These are phyloP conservation scores for Labroides dimidiatus DNA, from an alignment of 2,797 vertebrate genomes.

Conservation along the genomic window DNA sequence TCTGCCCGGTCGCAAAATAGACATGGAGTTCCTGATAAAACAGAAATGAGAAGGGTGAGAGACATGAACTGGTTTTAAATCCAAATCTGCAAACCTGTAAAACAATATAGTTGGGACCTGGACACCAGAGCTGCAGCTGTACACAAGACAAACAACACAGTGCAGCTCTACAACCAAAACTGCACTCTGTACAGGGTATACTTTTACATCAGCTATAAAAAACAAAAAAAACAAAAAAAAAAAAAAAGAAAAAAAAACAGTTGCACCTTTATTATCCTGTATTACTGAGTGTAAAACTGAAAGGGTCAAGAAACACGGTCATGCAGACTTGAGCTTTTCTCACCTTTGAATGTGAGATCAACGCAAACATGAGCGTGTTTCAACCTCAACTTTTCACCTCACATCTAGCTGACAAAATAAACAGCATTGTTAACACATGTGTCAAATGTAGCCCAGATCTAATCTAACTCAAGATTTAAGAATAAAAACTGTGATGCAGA, in stretches of 20 bases:
- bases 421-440: neutral
- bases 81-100: neutral
- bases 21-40: slow-evolving; percentile 92
- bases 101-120: neutral
- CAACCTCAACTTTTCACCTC: too few species aligned
- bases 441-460: neutral
- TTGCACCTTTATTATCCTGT: neutral
- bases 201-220: too few species aligned
- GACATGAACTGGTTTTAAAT: neutral
- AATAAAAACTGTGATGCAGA: neutral
- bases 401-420: neutral
- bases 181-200: too few species aligned
- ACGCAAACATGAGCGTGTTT: neutral
- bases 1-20: slow-evolving; percentile 87
- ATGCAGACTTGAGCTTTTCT: slow-evolving; percentile 2
- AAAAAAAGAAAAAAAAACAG: too few species aligned
- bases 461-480: neutral
- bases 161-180: too few species aligned
- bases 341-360: slow-evolving; percentile 8
- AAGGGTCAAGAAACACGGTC: neutral
- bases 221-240: too few species aligned
- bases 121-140: neutral
- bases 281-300: neutral
- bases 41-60: slow-evolving; percentile 14
- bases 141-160: too few species aligned